Evolutionary conservation across 2,113 vertebrate species (phyloP).

Genomic region (Electrona antarctica): DNA sequence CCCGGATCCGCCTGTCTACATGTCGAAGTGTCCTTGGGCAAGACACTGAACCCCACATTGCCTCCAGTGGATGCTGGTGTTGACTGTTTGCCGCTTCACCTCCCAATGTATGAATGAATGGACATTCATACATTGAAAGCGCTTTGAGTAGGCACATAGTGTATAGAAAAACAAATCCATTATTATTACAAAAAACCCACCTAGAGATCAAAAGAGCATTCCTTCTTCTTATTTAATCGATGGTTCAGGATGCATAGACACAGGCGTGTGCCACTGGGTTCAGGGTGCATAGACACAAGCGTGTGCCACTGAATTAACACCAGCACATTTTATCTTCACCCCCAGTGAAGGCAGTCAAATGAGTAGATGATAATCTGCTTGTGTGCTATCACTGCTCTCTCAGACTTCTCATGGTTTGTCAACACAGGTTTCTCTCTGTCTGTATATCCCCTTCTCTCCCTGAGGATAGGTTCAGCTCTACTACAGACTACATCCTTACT

Average conservation of each 20-base stretch:
- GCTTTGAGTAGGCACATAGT: no score
- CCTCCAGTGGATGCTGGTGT: no score
- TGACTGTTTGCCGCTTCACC: background rate
- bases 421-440: background rate
- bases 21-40: no score
- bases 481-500: conserved; percentile 32
- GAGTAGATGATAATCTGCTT: no score
- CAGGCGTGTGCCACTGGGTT: conserved; percentile 16
- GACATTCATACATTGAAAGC: no score
- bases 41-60: no score
- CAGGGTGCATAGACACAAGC: background rate
- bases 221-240: conserved; percentile 46
- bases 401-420: no score
- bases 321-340: background rate
- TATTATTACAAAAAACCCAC: background rate
- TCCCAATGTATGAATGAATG: no score
- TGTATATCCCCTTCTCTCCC: background rate
- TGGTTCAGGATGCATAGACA: background rate
- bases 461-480: conserved; percentile 14
- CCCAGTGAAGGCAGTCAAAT: no score
- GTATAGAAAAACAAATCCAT: background rate
- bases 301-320: conserved; percentile 4
- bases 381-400: no score
- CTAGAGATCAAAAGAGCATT: conserved; percentile 23
- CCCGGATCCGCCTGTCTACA: background rate